These are phyloP conservation scores for Capitulum mitella DNA, from an alignment of 2,888 invertebrate species.

Conservation along the genomic window DNA sequence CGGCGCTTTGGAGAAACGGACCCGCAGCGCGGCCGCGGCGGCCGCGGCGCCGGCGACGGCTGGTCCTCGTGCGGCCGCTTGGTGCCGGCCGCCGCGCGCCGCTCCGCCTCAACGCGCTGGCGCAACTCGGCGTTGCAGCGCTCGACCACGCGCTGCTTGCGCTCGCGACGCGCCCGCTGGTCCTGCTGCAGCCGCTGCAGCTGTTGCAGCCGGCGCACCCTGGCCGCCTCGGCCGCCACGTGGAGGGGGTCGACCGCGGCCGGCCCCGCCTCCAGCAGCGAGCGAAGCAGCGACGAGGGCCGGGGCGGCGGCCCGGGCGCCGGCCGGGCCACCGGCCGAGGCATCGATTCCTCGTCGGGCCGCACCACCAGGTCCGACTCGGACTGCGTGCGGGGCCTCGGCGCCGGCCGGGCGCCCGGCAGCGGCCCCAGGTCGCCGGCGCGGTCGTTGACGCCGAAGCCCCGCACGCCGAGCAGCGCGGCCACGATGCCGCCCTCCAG, in stretches of 20 bases:
- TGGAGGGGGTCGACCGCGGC: too few species aligned
- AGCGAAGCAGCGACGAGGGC: too few species aligned
- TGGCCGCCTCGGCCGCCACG: too few species aligned
- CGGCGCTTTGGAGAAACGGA: neutral
- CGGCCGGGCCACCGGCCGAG: too few species aligned
- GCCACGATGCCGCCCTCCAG: neutral
- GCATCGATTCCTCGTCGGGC: too few species aligned
- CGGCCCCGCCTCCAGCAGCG: neutral
- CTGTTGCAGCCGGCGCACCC: neutral
- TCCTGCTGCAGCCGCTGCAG: too few species aligned
- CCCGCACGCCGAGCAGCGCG: neutral
- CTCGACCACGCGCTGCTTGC: neutral
- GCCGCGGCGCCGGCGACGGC: conserved; percentile 1
- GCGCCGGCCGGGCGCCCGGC: neutral
- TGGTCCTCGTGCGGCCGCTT: neutral
- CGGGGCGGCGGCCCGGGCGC: too few species aligned
- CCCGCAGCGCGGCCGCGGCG: neutral
- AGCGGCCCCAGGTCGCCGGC: neutral
- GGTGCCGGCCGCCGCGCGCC: too few species aligned
- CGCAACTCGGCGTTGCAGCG: neutral
- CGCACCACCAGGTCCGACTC: neutral
- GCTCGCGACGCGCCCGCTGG: neutral
- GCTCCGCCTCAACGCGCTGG: neutral
- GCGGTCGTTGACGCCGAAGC: neutral
- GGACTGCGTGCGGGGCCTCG: neutral